Base-by-base conservation (phyloP, 2,888 invertebrate species). In the Ectemnius cavifrons region DNA sequence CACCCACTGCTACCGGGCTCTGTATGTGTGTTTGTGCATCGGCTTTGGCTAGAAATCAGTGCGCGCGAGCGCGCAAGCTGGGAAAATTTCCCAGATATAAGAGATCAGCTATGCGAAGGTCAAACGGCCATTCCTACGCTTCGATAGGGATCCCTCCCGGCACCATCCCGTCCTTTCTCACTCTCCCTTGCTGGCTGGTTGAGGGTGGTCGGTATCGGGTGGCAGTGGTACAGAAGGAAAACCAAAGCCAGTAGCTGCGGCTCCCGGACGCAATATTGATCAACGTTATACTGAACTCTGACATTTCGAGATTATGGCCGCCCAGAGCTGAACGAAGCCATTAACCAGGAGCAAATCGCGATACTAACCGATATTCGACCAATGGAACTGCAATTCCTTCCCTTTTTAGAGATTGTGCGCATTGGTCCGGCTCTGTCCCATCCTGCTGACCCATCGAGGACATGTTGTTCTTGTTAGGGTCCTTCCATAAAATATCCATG, bases 221-320 rank as follows among this genome's bases (percentile, higher is more conserved):
- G 16, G 16, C 46, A 61, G 37, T 37, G 63, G 20, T 49, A n/a
- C 62, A 52, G 27, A 63, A 67, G 64, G 69, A 61, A 65, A 67
- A 45, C 49, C 64, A 70, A 60, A 61, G 67, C 67, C 67, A 67
- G 65, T 63, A 58, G 71, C 67, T 77, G 49, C 65, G 45, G 47
- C 59, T 56, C 63, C 18, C 60, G 52, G 68, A 57, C 69, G 78
- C 59, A 71, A 74, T 82, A 82, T 82, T 74, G 82, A 82, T 80
- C 70, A 76, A 60, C 73, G 69, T 46, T 77, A 71, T 67, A 66
- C 58, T 66, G 80, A 82, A 82, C 82, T 82, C 73, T 82, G 80
- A 82, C 80, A 82, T 82, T 82, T 82, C 49, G 28, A 65, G 71
- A 68, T 72, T 72, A 68, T 52, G 59, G 63, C 60, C 47, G 61